Evolutionary conservation across 2,113 vertebrate species (phyloP).

Genomic region (Pteropus alecto): DNA sequence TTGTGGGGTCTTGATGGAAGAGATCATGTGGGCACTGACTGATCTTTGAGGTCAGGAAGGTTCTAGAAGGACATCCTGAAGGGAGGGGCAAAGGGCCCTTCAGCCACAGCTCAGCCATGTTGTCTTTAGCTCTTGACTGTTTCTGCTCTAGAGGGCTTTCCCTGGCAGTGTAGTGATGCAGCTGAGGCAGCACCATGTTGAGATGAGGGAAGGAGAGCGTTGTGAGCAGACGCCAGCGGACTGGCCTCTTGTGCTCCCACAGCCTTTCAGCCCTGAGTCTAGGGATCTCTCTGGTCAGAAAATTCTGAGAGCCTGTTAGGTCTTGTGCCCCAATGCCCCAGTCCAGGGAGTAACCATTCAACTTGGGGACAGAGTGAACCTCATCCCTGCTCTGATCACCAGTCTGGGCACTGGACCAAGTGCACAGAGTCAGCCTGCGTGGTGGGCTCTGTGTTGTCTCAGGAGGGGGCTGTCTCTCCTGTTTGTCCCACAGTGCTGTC

Average conservation of each 20-base stretch:
- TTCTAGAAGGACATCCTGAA: slow-evolving; percentile 2
- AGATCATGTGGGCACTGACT: not conserved
- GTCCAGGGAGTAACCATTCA: not conserved
- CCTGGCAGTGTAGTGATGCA: not conserved
- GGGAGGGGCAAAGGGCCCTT: not conserved
- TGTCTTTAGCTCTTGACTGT: not conserved
- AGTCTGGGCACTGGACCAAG: not conserved
- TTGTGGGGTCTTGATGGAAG: not conserved
- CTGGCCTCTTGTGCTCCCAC: not conserved
- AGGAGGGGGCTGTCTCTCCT: not conserved
- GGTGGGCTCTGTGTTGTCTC: not conserved
- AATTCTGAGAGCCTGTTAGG: not conserved
- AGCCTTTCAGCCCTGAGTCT: not conserved
- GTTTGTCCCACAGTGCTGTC: fast-evolving
- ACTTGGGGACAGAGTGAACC: not conserved
- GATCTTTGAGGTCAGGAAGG: not conserved
- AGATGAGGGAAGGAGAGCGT: not conserved
- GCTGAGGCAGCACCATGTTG: fast-evolving
- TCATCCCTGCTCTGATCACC: not conserved
- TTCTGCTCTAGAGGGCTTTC: not conserved
- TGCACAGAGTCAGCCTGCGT: not conserved
- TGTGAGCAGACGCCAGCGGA: not conserved
- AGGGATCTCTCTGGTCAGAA: not conserved
- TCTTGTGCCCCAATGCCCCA: too few species aligned
- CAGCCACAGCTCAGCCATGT: not conserved